Evolutionary conservation across 2,797 vertebrate species (phyloP).

Genomic region (Bryconaethiops microstoma): DNA sequence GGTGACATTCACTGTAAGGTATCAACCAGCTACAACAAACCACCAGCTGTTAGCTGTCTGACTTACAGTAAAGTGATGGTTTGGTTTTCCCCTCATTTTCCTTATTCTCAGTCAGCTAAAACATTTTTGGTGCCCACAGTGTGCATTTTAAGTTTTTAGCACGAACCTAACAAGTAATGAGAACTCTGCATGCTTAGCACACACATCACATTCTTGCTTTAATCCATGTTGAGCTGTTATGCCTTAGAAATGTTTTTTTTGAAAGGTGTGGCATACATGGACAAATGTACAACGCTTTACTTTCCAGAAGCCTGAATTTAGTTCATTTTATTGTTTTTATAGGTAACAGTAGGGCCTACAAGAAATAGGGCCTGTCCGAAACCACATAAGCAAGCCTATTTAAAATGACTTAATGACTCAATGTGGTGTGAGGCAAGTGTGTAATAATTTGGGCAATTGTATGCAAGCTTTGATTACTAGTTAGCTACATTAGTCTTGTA

Average conservation of each 20-base stretch:
- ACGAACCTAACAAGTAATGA: background rate
- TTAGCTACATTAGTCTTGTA: background rate
- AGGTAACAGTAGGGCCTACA: background rate
- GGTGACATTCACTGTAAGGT: background rate
- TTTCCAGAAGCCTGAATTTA: background rate
- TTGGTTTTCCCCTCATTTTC: background rate
- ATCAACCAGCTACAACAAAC: background rate
- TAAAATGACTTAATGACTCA: background rate
- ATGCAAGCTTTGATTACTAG: background rate
- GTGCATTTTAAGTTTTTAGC: background rate
- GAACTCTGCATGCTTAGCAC: background rate
- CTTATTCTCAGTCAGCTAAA: background rate
- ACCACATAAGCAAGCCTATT: background rate
- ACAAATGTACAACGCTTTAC: background rate
- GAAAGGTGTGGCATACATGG: too few relatives aligned
- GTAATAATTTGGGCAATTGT: background rate
- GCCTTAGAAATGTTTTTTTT: too few relatives aligned
- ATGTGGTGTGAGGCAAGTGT: background rate
- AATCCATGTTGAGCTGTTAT: background rate
- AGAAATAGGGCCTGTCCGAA: too few relatives aligned
- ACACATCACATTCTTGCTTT: background rate
- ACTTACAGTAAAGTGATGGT: background rate
- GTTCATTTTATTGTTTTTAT: background rate
- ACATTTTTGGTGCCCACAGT: background rate
- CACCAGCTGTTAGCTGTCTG: background rate